A percentile compares a stretch with the other conserved stretches of the same genome.
Conservation (phyloP, 1,140 invertebrate genomes). For the Drosophila lini region DNA sequence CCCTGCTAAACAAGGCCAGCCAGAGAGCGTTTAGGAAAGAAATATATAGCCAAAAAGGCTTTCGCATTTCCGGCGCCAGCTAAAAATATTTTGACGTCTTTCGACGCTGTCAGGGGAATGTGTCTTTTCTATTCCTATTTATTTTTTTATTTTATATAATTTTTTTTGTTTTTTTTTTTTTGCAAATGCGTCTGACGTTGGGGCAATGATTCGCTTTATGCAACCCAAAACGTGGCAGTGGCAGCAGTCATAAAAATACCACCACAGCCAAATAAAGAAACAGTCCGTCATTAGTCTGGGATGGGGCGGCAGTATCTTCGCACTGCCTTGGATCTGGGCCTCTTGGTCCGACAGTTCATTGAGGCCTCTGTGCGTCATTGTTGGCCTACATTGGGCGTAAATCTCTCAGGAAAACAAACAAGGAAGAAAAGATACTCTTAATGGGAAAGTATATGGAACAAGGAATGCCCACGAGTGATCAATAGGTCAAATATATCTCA, state of each 20-base stretch:
- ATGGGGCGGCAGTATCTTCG: slow-evolving; percentile 1
- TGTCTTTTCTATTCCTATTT: slow-evolving; percentile 33
- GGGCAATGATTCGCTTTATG: slow-evolving; percentile 34
- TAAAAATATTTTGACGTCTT: slow-evolving; percentile 79
- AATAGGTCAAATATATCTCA: not conserved
- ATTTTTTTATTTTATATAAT: slow-evolving; percentile 16
- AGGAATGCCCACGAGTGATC: slow-evolving; percentile 4
- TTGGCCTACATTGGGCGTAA: slow-evolving; percentile 65
- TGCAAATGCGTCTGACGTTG: slow-evolving; percentile 55
- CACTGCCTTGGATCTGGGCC: slow-evolving; percentile 7
- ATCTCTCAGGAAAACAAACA: slow-evolving; percentile 61
- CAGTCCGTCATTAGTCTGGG: slow-evolving; percentile 36
- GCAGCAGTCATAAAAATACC: slow-evolving; percentile 38
- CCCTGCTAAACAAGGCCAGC: slow-evolving; percentile 14
- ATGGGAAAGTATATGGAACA: not conserved
- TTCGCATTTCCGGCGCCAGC: slow-evolving; percentile 78
- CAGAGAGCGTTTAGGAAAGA: slow-evolving; percentile 27
- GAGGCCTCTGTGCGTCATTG: slow-evolving; percentile 70
- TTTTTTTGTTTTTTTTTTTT: slow-evolving; percentile 41
- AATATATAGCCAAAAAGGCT: slow-evolving; percentile 49
- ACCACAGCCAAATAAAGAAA: slow-evolving; percentile 53
- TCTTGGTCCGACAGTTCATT: slow-evolving; percentile 52
- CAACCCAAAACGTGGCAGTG: slow-evolving; percentile 47
- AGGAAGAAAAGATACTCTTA: slow-evolving; percentile 14
- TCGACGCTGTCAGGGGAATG: slow-evolving; percentile 26